These are phyloP conservation scores for Pollenia amentaria DNA, from an alignment of 2,888 invertebrate species.

Conservation along the genomic window DNA sequence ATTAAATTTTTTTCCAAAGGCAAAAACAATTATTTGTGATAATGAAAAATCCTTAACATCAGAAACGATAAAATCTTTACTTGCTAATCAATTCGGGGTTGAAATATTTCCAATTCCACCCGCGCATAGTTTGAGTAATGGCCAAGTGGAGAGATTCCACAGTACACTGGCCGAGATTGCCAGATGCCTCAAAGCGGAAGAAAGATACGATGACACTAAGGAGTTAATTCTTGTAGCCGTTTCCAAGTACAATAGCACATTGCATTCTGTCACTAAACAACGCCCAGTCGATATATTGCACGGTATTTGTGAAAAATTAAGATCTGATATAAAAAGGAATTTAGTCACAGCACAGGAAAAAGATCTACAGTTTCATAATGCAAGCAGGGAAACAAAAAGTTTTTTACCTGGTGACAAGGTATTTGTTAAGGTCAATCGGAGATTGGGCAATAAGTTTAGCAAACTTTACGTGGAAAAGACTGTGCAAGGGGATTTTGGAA, in stretches of 20 bases:
- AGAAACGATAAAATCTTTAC: no score
- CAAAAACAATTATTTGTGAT: slow-evolving; percentile 34
- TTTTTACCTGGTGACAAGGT: slow-evolving; percentile 30
- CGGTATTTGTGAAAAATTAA: slow-evolving; percentile 7
- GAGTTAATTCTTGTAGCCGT: slow-evolving; percentile 21
- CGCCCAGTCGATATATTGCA: slow-evolving; percentile 9
- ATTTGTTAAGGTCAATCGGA: slow-evolving; percentile 20
- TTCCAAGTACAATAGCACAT: neutral
- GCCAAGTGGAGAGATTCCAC: slow-evolving; percentile 43
- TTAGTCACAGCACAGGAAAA: neutral
- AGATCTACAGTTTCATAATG: slow-evolving; percentile 22
- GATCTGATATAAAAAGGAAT: neutral
- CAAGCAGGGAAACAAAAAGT: slow-evolving; percentile 1
- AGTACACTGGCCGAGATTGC: slow-evolving; percentile 33
- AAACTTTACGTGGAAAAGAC: slow-evolving; percentile 24
- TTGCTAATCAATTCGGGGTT: slow-evolving; percentile 2
- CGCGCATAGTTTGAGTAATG: slow-evolving; percentile 31
- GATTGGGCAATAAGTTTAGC: slow-evolving; percentile 42
- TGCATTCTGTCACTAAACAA: slow-evolving; percentile 14
- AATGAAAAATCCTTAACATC: slow-evolving; percentile 42
- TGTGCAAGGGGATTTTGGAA: slow-evolving; percentile 9
- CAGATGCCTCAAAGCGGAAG: slow-evolving; percentile 14
- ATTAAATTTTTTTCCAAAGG: slow-evolving; percentile 18
- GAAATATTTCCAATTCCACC: slow-evolving; percentile 8
- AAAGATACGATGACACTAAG: slow-evolving; percentile 14